phyloP scores from a whole-genome alignment of 2,888 invertebrate genomes.

The Gerris lacustris region DNA sequence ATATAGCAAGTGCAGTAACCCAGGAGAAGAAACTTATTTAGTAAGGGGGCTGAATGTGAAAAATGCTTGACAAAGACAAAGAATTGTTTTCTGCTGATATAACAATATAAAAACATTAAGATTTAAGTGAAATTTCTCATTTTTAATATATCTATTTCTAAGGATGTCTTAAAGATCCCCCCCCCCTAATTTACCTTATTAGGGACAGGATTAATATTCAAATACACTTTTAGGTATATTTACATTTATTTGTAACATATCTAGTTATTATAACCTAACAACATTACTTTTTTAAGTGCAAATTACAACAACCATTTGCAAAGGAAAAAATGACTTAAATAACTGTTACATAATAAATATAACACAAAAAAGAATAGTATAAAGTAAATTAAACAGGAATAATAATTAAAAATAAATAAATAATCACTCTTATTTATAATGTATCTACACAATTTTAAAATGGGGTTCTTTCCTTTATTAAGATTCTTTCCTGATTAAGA shows the following conservation, averaged over 20 bases:
- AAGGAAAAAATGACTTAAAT: neutral
- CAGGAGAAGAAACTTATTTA: too few species aligned
- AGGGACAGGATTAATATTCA: too few species aligned
- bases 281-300: conserved; percentile 1
- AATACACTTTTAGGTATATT: neutral
- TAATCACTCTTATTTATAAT: conserved; percentile 16
- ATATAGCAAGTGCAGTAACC: too few species aligned
- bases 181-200: too few species aligned
- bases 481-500: conserved; percentile 15
- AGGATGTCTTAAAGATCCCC: too few species aligned
- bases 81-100: too few species aligned
- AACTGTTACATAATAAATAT: neutral
- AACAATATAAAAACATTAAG: too few species aligned
- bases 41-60: too few species aligned
- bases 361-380: neutral
- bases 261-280: conserved; percentile 2
- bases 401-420: conserved; percentile 18
- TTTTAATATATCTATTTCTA: too few species aligned
- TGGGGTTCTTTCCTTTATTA: conserved; percentile 20
- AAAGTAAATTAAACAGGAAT: too few species aligned
- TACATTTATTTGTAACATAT: conserved; percentile 10
- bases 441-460: conserved; percentile 18
- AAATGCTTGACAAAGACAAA: too few species aligned
- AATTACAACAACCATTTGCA: conserved; percentile 5
- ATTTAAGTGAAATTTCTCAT: too few species aligned